phyloP scores from a whole-genome alignment of 2,888 invertebrate species.

The Dromius quadrimaculatus region DNA sequence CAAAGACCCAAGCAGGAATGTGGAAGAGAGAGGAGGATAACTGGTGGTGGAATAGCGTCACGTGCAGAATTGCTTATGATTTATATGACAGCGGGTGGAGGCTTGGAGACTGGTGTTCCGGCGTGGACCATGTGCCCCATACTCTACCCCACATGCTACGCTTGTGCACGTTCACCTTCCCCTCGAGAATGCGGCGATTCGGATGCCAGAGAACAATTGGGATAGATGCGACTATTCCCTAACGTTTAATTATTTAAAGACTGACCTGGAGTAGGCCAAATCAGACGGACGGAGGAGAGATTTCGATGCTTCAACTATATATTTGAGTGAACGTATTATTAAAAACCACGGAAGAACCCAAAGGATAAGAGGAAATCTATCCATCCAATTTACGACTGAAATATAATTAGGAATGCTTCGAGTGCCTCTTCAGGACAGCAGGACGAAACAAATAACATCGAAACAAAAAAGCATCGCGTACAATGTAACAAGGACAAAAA shows the following conservation, averaged over 20 bases:
- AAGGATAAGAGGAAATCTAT: conserved; percentile 27
- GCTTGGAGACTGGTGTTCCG: conserved; percentile 35
- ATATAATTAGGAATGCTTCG: conserved; percentile 45
- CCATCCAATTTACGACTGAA: conserved; percentile 40
- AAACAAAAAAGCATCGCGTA: conserved; percentile 24
- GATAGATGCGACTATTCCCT: conserved; percentile 27
- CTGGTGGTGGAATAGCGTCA: conserved; percentile 30
- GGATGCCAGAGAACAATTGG: conserved; percentile 39
- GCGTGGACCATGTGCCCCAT: conserved; percentile 32
- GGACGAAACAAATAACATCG: conserved; percentile 15
- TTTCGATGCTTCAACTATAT: conserved; percentile 23
- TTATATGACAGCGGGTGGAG: conserved; percentile 47
- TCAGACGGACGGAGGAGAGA: not conserved
- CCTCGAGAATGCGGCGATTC: conserved; percentile 42
- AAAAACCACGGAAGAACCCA: conserved; percentile 26
- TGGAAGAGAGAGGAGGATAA: conserved; percentile 5
- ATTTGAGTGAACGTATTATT: conserved; percentile 16
- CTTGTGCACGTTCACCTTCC: conserved; percentile 4
- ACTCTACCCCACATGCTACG: conserved; percentile 4
- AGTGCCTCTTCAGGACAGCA: conserved; percentile 25
- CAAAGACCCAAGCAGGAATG: not conserved
- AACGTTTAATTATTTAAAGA: conserved; percentile 46
- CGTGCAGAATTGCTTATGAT: conserved; percentile 52
- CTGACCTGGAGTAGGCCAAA: conserved; percentile 9
- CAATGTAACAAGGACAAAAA: conserved; percentile 37